Conservation (phyloP, 2,888 invertebrate genomes). For the Trissolcus brochymenae region DNA sequence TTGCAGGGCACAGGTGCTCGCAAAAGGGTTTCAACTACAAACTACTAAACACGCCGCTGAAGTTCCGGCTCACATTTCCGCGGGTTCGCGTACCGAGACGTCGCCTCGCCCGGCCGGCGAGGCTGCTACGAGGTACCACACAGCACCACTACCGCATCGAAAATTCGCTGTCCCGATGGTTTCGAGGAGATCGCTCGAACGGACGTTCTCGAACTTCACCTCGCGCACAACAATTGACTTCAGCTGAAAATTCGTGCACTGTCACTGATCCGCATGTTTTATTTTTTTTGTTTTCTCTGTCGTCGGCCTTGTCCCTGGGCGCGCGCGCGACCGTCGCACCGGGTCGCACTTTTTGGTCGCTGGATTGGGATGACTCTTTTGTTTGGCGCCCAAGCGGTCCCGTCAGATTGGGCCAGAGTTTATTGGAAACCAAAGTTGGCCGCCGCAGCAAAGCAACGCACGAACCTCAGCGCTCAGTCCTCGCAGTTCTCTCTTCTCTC, state of each 20-base stretch:
- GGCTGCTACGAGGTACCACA: constrained; percentile 57
- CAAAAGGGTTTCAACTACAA: constrained; percentile 69
- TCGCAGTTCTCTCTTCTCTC: constrained; percentile 67
- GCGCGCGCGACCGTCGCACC: not conserved
- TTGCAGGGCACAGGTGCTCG: constrained; percentile 55
- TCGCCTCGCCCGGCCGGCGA: constrained; percentile 62
- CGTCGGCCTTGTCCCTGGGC: not conserved
- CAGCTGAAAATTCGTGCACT: constrained; percentile 41
- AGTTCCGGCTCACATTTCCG: constrained; percentile 74
- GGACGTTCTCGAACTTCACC: constrained; percentile 41
- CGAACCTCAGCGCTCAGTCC: constrained; percentile 69
- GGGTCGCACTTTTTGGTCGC: not conserved
- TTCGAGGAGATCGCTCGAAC: not conserved
- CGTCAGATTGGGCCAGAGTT: constrained; percentile 30
- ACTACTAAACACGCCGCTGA: constrained; percentile 71
- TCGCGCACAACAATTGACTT: constrained; percentile 43
- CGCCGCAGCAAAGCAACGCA: constrained; percentile 69
- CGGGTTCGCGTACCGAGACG: constrained; percentile 62
- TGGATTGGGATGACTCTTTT: not conserved
- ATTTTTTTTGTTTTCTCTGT: not conserved
- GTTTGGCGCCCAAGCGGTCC: not conserved
- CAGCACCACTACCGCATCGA: constrained; percentile 57
- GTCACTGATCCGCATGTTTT: constrained; percentile 52
- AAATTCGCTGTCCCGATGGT: constrained; percentile 2
- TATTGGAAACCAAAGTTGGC: constrained; percentile 65